Percentiles rank a stretch among this genome's conserved stretches.
Evolutionary conservation across 1,140 invertebrate species (phyloP).

Genomic region (Intoshia linei): DNA sequence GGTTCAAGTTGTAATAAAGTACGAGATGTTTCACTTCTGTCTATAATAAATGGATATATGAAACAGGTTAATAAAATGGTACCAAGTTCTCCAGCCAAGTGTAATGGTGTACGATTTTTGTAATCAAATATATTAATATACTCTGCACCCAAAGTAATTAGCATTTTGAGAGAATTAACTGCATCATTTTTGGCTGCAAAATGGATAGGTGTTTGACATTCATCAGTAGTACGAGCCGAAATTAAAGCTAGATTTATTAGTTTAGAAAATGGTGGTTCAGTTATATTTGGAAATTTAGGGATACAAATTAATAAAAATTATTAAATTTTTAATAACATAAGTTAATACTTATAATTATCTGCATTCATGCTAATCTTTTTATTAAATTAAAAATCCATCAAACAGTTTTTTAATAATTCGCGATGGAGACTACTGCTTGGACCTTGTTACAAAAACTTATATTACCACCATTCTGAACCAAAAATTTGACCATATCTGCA

Average conservation of each 20-base stretch:
- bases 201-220: slow-evolving; percentile 16
- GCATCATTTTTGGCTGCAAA: slow-evolving; percentile 18
- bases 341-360: background rate
- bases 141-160: slow-evolving; percentile 11
- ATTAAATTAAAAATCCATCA: background rate
- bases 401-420: background rate
- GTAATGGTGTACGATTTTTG: slow-evolving; percentile 15
- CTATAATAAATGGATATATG: slow-evolving; percentile 8
- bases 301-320: background rate
- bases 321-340: background rate
- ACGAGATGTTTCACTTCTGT: slow-evolving; percentile 17
- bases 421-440: background rate
- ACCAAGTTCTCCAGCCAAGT: slow-evolving; percentile 17
- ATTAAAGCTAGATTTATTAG: slow-evolving; percentile 10
- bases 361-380: too few species aligned
- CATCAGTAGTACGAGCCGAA: slow-evolving; percentile 11
- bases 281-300: background rate
- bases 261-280: background rate
- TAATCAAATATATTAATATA: slow-evolving; percentile 13
- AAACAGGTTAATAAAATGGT: slow-evolving; percentile 2
- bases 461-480: slow-evolving; percentile 13
- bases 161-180: slow-evolving; percentile 10
- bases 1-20: slow-evolving; percentile 11
- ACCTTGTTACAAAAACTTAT: slow-evolving; percentile 2
- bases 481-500: slow-evolving; percentile 13